These are phyloP conservation scores for Cryptoprocta ferox DNA, from an alignment of 2,797 vertebrate genomes.

Conservation along the genomic window DNA sequence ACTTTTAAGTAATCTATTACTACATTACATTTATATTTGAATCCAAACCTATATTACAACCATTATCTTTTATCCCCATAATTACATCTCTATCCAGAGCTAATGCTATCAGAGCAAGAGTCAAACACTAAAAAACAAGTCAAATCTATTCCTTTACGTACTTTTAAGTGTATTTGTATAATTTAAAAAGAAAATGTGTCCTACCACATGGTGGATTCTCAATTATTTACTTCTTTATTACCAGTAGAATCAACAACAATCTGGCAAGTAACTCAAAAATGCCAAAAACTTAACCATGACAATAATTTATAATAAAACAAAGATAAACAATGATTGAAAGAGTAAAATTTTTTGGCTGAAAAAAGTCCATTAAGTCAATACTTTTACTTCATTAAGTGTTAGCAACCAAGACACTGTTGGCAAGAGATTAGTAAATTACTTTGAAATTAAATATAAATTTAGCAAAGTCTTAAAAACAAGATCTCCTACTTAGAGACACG, in stretches of 20 bases:
- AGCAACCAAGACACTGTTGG: not conserved
- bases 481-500: not conserved
- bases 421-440: slow-evolving; percentile 46
- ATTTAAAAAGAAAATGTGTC: slow-evolving; percentile 54
- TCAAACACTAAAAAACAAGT: slow-evolving; percentile 34
- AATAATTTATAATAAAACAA: slow-evolving; percentile 54
- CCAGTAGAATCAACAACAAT: slow-evolving; percentile 50
- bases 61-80: slow-evolving; percentile 50
- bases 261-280: slow-evolving; percentile 52
- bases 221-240: slow-evolving; percentile 54
- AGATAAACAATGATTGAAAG: slow-evolving; percentile 41
- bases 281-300: slow-evolving; percentile 46
- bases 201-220: not conserved
- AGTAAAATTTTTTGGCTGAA: slow-evolving; percentile 11
- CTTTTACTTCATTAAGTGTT: slow-evolving; percentile 48
- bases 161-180: not conserved
- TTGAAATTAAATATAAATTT: slow-evolving; percentile 65
- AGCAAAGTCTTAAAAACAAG: slow-evolving; percentile 57
- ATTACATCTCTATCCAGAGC: not conserved
- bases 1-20: slow-evolving; percentile 52
- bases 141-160: slow-evolving; percentile 30
- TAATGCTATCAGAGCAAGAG: slow-evolving; percentile 54
- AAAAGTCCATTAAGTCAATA: slow-evolving; percentile 44
- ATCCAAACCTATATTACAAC: slow-evolving; percentile 29
- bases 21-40: slow-evolving; percentile 24